A percentile compares a stretch with the other conserved stretches of the same genome.
Evolutionary conservation across 1,140 invertebrate genomes (phyloP).

Genomic region (Cyphomyrmex costatus): DNA sequence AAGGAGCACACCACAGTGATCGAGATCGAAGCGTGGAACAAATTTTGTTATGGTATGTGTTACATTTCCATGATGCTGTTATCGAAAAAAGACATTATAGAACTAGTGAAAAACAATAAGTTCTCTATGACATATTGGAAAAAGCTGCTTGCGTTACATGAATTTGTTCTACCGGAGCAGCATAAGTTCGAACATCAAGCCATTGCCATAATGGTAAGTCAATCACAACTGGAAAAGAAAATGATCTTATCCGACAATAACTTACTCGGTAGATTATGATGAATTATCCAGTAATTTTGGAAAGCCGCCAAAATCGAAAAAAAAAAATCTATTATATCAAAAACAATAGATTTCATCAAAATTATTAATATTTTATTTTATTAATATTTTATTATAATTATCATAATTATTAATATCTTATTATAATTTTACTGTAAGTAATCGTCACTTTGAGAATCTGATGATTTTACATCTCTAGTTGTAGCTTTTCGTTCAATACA

Average conservation of each 20-base stretch:
- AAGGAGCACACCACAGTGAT: conserved; percentile 68
- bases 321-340: too few relatives aligned
- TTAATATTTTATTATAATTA: too few relatives aligned
- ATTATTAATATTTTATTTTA: too few relatives aligned
- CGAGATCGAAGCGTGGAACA: conserved; percentile 68
- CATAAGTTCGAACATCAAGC: conserved; percentile 86
- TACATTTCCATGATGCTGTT: conserved; percentile 81
- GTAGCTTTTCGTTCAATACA: conserved; percentile 61
- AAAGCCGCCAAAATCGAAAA: too few relatives aligned
- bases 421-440: too few relatives aligned
- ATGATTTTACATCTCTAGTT: too few relatives aligned
- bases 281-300: too few relatives aligned
- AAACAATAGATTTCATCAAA: too few relatives aligned
- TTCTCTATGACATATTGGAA: conserved; percentile 83
- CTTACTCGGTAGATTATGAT: too few relatives aligned
- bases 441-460: too few relatives aligned
- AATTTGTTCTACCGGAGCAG: conserved; percentile 72
- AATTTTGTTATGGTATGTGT: conserved; percentile 79
- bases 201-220: conserved; percentile 87
- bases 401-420: too few relatives aligned
- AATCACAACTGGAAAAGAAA: conserved; percentile 18
- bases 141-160: conserved; percentile 76
- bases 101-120: conserved; percentile 81
- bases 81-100: conserved; percentile 81
- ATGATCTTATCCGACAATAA: too few relatives aligned